Evolutionary conservation across 2,888 invertebrate species (phyloP).

Genomic region (Xylocampa areola): DNA sequence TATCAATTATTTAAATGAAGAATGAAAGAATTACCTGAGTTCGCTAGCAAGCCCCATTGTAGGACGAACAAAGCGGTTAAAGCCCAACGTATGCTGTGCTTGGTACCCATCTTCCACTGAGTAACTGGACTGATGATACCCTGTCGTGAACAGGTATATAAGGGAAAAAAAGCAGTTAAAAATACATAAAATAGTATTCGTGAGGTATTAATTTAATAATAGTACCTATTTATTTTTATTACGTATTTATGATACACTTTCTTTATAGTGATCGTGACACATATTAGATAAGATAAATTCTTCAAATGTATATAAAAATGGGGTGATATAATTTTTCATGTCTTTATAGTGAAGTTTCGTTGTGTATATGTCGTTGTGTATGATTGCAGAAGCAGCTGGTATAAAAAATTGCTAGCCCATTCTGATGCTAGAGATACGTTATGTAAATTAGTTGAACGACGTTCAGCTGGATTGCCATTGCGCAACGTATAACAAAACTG

Average conservation of each 20-base stretch:
- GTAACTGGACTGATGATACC: conserved; percentile 40
- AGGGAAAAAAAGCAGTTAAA: conserved; percentile 53
- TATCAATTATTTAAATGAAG: background rate
- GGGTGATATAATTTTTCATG: background rate
- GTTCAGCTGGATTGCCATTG: too few species aligned
- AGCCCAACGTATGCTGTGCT: conserved; percentile 29
- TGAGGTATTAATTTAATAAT: conserved; percentile 44
- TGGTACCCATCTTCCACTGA: conserved; percentile 49
- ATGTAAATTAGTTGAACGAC: too few species aligned
- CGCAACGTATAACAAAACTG: too few species aligned
- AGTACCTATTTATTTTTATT: conserved; percentile 17
- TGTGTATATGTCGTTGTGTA: too few species aligned
- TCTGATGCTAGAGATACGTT: too few species aligned
- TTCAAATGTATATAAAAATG: background rate
- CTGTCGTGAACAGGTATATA: conserved; percentile 35
- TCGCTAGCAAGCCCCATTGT: conserved; percentile 44
- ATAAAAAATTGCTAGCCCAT: too few species aligned
- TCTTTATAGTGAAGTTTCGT: background rate
- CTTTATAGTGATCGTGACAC: conserved; percentile 40
- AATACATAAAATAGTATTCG: conserved; percentile 34
- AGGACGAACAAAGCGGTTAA: conserved; percentile 50
- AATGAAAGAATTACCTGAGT: conserved; percentile 22
- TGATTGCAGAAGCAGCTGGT: too few species aligned
- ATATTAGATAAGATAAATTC: conserved; percentile 17
- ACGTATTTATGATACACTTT: conserved; percentile 6